Evolutionary conservation across 2,113 vertebrate genomes (phyloP).

Genomic region (Callospermophilus lateralis): DNA sequence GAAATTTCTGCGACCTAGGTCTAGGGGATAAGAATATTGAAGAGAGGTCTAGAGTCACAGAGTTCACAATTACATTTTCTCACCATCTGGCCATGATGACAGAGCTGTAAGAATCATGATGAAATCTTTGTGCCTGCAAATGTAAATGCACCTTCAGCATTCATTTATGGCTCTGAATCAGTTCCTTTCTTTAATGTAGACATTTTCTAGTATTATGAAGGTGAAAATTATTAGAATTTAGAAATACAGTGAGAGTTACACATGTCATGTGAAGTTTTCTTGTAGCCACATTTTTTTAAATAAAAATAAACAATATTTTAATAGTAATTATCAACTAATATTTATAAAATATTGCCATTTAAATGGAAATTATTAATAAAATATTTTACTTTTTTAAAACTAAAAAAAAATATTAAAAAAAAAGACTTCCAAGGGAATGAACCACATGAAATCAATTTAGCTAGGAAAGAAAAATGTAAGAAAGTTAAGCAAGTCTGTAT

Average conservation of each 20-base stretch:
- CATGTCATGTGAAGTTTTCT: constrained; percentile 28
- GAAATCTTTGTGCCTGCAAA: neutral
- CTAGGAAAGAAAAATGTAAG: neutral
- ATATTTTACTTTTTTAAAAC: neutral
- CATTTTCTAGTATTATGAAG: neutral
- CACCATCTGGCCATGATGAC: neutral
- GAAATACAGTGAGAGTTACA: neutral
- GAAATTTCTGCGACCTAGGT: neutral
- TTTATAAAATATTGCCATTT: constrained; percentile 17
- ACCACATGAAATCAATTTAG: neutral
- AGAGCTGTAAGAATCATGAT: neutral
- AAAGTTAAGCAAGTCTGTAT: neutral
- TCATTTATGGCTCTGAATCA: neutral
- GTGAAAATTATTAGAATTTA: neutral
- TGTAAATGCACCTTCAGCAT: neutral
- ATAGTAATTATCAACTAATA: neutral
- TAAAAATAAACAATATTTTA: neutral
- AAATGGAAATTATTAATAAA: constrained; percentile 13
- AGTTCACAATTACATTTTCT: neutral
- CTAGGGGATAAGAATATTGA: neutral
- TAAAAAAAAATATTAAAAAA: neutral
- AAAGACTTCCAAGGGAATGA: neutral
- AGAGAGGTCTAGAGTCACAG: neutral
- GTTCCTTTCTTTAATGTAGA: neutral
- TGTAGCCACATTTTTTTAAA: neutral